phyloP scores from a whole-genome alignment of 2,113 vertebrate species.

The Alosa alosa region DNA sequence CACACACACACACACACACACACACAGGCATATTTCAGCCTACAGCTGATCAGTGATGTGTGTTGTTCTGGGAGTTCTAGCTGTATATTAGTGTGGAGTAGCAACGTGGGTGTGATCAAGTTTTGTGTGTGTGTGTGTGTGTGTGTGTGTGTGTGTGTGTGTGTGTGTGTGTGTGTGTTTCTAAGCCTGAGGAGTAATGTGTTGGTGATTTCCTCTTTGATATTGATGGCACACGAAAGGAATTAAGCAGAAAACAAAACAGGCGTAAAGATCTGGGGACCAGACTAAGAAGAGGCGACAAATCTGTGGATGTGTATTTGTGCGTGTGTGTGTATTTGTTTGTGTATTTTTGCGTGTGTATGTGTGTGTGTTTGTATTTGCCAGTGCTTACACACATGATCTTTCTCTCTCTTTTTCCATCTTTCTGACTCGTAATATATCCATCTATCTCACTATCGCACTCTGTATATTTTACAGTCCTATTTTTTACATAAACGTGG shows the following conservation, averaged over 20 bases:
- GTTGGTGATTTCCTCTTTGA: conserved; percentile 41
- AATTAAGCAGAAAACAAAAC: conserved; percentile 28
- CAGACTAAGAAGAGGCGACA: neutral
- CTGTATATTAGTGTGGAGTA: no score
- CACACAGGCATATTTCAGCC: neutral
- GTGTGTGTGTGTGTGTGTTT: conserved; percentile 3
- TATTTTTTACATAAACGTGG: conserved; percentile 11
- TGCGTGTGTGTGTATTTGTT: neutral
- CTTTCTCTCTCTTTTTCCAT: conserved; percentile 9
- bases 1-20: conserved; percentile 2
- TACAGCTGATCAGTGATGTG: neutral
- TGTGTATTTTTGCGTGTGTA: neutral
- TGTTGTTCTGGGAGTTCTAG: neutral
- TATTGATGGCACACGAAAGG: conserved; percentile 37
- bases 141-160: no score
- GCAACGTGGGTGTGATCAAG: no score
- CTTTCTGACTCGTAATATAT: conserved; percentile 40
- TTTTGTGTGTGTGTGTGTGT: conserved; percentile 1
- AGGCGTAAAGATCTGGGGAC: neutral
- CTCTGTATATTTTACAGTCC: conserved; percentile 29
- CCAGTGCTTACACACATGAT: neutral
- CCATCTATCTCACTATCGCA: conserved; percentile 8
- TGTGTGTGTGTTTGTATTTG: neutral
- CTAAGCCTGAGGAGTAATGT: conserved; percentile 10
- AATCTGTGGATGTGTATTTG: neutral